A percentile compares a stretch with the other conserved stretches of the same genome.
phyloP scores from a whole-genome alignment of 2,113 vertebrate genomes.

The Pyrgilauda ruficollis region DNA sequence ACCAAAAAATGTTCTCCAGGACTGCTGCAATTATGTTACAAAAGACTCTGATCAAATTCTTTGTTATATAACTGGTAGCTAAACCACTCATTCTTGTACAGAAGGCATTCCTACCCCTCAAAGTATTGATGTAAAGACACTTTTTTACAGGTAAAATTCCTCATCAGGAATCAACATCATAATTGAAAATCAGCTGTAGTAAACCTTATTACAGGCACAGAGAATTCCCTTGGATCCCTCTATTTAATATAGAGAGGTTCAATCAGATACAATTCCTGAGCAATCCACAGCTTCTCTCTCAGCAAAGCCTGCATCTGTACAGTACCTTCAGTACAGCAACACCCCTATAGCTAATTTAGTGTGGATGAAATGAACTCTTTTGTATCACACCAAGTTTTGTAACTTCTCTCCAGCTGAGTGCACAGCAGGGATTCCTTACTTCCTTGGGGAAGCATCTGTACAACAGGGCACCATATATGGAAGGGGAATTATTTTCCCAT shows the following conservation, averaged over 20 bases:
- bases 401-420: neutral
- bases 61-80: neutral
- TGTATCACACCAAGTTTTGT: neutral
- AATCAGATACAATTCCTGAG: neutral
- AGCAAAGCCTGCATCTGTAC: neutral
- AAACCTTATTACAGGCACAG: accelerated
- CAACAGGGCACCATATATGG: neutral
- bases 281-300: neutral
- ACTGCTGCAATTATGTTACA: neutral
- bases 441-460: neutral
- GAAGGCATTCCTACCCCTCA: neutral
- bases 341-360: neutral
- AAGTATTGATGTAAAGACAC: neutral
- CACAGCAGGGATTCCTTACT: neutral
- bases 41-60: neutral
- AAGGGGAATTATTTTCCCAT: neutral
- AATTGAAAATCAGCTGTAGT: neutral
- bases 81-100: neutral
- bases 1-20: neutral
- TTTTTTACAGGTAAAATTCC: neutral
- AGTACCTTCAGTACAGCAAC: neutral
- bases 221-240: neutral
- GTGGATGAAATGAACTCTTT: accelerated
- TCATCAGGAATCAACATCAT: neutral
- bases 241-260: neutral